Evolutionary conservation across 2,113 vertebrate genomes (phyloP).

Genomic region (Thalassoma bifasciatum): DNA sequence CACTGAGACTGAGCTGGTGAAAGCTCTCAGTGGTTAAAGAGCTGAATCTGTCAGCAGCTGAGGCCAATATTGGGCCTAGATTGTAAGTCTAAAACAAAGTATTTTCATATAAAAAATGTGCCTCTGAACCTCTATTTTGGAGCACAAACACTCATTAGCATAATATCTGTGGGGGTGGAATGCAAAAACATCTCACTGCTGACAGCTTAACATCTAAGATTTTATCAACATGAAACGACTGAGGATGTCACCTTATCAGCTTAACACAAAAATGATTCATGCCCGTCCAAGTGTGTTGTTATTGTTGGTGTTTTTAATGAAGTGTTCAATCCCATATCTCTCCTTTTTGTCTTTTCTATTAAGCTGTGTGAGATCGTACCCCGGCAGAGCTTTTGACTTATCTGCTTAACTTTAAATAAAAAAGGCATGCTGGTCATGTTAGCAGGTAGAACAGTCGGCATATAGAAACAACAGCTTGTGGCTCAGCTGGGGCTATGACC

Average conservation of each 20-base stretch:
- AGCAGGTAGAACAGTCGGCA: slow-evolving; percentile 61
- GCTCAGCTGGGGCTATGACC: slow-evolving; percentile 80
- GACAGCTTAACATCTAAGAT: neutral
- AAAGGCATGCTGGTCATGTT: slow-evolving; percentile 55
- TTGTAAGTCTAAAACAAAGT: neutral
- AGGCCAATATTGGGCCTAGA: neutral
- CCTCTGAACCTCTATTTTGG: neutral
- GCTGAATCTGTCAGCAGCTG: neutral
- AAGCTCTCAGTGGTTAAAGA: neutral
- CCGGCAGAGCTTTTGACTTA: slow-evolving; percentile 25
- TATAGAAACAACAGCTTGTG: slow-evolving; percentile 79
- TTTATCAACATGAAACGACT: slow-evolving; percentile 24
- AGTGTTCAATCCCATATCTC: neutral
- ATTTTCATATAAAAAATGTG: neutral
- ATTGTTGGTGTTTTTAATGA: neutral
- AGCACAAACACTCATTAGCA: neutral
- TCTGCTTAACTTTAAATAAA: slow-evolving; percentile 19
- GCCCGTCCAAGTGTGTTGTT: neutral
- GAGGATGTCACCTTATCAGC: slow-evolving; percentile 14
- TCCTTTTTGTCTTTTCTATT: neutral
- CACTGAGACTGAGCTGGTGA: neutral
- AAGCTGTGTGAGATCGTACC: slow-evolving; percentile 24
- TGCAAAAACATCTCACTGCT: neutral
- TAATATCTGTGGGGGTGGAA: slow-evolving; percentile 26
- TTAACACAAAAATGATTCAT: slow-evolving; percentile 7